Evolutionary conservation across 2,113 vertebrate species (phyloP).

Genomic region (Origma solitaria): DNA sequence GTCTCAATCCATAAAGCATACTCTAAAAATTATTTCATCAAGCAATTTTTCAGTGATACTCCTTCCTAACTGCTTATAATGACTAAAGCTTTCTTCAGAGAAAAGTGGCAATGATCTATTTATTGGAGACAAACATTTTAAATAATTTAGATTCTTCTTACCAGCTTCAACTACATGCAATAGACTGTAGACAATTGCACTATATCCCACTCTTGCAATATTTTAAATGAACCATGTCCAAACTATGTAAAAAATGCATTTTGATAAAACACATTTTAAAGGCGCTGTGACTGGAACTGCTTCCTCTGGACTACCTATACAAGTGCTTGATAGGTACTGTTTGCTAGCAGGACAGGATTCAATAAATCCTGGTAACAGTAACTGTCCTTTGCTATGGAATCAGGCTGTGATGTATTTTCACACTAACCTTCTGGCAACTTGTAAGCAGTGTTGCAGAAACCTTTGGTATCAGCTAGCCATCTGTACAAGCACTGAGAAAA

Average conservation of each 20-base stretch:
- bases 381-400: neutral
- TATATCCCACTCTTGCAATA: neutral
- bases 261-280: neutral
- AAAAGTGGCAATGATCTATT: neutral
- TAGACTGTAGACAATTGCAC: neutral
- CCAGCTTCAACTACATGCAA: neutral
- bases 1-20: neutral
- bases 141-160: neutral
- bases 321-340: neutral
- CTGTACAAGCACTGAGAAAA: conserved; percentile 10
- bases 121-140: neutral
- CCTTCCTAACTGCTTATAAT: neutral
- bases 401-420: neutral
- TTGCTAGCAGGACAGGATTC: neutral
- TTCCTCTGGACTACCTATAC: neutral
- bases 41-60: neutral
- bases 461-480: conserved; percentile 1
- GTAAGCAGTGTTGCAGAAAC: conserved; percentile 6
- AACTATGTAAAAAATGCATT: neutral
- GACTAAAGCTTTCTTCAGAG: neutral
- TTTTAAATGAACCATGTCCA: neutral
- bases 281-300: neutral
- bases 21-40: neutral
- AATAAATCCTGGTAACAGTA: neutral
- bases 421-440: conserved; percentile 3